A percentile compares a stretch with the other conserved stretches of the same genome.
Evolutionary conservation across 2,888 invertebrate genomes (phyloP).

Genomic region (Calameuta pallipes): DNA sequence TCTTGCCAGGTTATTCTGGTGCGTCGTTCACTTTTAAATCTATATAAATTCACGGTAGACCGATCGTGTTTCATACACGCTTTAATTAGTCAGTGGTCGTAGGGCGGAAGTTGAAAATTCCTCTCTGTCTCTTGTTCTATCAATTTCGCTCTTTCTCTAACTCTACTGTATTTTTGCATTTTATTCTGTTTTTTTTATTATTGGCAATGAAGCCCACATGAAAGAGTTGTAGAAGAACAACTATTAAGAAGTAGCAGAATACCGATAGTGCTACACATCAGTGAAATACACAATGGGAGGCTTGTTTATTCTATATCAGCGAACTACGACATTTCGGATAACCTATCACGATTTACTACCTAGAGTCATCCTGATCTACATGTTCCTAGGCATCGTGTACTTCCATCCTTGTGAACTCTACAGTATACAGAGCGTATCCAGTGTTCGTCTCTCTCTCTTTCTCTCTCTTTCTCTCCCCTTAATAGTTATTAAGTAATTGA

Average conservation of each 20-base stretch:
- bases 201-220: neutral
- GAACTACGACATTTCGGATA: neutral
- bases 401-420: neutral
- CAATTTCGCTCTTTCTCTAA: neutral
- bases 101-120: neutral
- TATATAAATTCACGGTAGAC: neutral
- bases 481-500: neutral
- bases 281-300: neutral
- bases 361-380: neutral
- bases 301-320: neutral
- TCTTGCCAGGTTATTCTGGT: neutral
- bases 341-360: neutral
- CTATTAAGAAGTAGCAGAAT: neutral
- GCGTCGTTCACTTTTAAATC: neutral
- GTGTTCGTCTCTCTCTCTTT: neutral
- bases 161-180: neutral
- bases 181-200: neutral
- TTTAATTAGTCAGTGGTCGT: neutral
- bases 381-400: neutral
- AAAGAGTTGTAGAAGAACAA: too few relatives aligned
- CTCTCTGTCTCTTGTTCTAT: neutral
- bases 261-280: neutral
- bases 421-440: neutral
- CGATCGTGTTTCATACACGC: neutral
- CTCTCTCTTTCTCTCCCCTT: constrained; percentile 7